Evolutionary conservation across 2,113 vertebrate species (phyloP).

Genomic region (Poicephalus gulielmi): DNA sequence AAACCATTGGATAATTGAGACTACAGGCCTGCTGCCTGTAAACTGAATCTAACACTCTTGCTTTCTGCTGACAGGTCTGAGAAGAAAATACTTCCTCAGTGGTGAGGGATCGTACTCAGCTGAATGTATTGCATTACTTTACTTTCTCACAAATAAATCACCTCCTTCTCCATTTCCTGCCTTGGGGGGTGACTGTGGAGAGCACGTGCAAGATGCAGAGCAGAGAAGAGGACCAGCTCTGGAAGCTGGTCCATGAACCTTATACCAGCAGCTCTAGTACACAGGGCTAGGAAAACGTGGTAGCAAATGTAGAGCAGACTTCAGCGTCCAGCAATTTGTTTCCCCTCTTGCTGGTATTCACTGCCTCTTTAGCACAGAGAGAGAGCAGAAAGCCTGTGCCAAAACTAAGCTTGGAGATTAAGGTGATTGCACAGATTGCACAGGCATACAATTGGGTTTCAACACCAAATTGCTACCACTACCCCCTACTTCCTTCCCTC

Average conservation of each 20-base stretch:
- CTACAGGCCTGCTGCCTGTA: background rate
- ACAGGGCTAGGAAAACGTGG: background rate
- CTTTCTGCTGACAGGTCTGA: conserved; percentile 13
- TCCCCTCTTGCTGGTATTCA: background rate
- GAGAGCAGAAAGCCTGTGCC: background rate
- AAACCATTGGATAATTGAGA: background rate
- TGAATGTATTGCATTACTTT: background rate
- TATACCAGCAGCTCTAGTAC: accelerated
- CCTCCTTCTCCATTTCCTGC: background rate
- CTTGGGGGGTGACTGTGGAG: background rate
- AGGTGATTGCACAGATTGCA: background rate
- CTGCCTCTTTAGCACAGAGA: background rate
- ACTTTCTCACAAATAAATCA: background rate
- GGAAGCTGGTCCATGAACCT: accelerated
- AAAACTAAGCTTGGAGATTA: background rate
- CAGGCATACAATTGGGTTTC: background rate
- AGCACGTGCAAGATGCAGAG: background rate
- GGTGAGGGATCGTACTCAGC: background rate
- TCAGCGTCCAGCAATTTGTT: background rate
- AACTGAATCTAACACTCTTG: background rate
- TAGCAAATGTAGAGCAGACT: background rate
- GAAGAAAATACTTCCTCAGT: background rate
- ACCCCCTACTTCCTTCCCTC: background rate
- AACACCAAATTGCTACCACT: background rate
- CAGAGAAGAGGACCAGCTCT: background rate